Base-by-base conservation (phyloP, 2,113 vertebrate species). In the Aegypius monachus region DNA sequence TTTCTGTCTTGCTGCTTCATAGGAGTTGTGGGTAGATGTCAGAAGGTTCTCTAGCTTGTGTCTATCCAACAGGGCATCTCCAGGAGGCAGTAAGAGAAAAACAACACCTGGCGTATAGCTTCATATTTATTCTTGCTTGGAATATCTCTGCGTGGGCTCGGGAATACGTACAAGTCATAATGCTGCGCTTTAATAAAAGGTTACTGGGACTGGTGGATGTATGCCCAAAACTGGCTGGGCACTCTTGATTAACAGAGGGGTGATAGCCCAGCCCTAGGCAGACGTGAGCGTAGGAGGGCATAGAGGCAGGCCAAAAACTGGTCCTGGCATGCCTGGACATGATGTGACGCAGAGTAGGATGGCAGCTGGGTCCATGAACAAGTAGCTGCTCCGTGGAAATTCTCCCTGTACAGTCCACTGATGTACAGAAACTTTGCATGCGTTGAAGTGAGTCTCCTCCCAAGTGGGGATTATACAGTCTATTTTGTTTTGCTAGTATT, bases 131-230 rank as follows among this genome's bases (percentile, higher is more conserved):
- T 81, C 8, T 14, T 56, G 48, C 23, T 20, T 55, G 68, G 34
- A 52, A 16, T 52, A 13, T 17, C 59, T 63, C 58, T 77, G n/a
- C 26, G 9, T 7, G 16, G 62, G 14, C 20, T 75, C 1, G 2
- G 56, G 27, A 68, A 14, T 10, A 7, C 1, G 7, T 40, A 3
- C 18, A 23, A 62, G 23, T n/a, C 23, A 1, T 11, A 26, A 3
- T 0, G 20, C 7, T 15, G 55, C 1, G 0, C 26, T 63, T 13
- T 16, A 42, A 4, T 9, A 13, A 23, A 26, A 68, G 9, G 26
- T 6, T 61, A 0, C 40, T 25, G 55, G 11, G 61, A 2, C 11
- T 27, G 38, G 43, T 16, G n/a, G 13, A 9, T 29, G 17, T 25
- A 29, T 38, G 13, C 7, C 34, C 48, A 5, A 21, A 15, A 5